Base-by-base conservation (phyloP, 2,113 vertebrate genomes). In the Leucosticte australis region DNA sequence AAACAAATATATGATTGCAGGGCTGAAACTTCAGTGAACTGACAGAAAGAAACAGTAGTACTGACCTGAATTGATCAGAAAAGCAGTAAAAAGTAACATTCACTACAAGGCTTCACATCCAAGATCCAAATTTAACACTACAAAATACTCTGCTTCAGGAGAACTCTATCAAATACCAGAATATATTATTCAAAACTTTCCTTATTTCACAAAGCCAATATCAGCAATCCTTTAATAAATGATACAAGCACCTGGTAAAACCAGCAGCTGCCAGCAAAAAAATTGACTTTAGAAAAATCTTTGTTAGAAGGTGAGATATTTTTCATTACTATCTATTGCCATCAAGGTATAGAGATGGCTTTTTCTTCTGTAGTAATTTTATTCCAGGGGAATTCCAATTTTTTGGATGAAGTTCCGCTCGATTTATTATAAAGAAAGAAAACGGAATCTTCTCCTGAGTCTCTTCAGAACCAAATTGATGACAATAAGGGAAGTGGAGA, bases 211-310 rank as follows among this genome's bases (percentile, higher is more conserved):
- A 88, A 83, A 95, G 59, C 79, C 80, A 96, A 23, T 81, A 96
- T 80, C 90, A 94, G 88, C 86, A 92, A 92, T 75, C 79, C 79
- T 91, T 90, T 94, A 88, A 95, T 63, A 97, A 96, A 96, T 89
- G 83, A 93, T 42, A 57, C 88, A 87, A 4, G 1, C 23, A 65
- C 41, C 37, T 82, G 56, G 83, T 37, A 95, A 95, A 94, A 92
- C 52, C 88, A 83, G 82, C 7, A 3, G 82, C 79, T 94, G 82
- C 88, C 90, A 92, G 81, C 64, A 94, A 94, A 94, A 95, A 90
- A 94, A 97, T 35, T 87, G 70, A 94, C 65, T 97, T 90, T 42
- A 93, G 94, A 96, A 95, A 96, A 94, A 97, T 83, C 93, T 97
- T 96, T 97, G 93, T 93, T 95, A 96, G 93, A 95, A 93, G 52